Conservation (phyloP, 2,888 invertebrate genomes). For the Diadegma fenestrale region DNA sequence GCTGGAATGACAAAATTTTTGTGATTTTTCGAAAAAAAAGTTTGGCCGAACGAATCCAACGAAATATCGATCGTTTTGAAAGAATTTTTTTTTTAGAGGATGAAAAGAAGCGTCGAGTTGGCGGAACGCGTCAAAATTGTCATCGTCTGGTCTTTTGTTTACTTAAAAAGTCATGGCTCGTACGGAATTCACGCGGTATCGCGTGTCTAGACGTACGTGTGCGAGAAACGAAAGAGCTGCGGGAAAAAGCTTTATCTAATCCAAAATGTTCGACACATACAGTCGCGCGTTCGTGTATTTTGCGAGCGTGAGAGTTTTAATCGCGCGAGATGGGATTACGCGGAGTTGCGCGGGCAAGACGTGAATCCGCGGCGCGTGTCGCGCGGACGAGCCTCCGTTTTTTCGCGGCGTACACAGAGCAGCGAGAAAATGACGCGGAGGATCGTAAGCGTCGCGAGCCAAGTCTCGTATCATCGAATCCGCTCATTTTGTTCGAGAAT, state of each 20-base stretch:
- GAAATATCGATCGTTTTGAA: too few species aligned
- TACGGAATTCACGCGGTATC: neutral
- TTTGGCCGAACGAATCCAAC: too few species aligned
- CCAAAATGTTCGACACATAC: neutral
- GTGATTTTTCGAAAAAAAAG: too few species aligned
- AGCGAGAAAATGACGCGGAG: neutral
- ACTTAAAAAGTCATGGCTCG: neutral
- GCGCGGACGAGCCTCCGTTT: conserved; percentile 23
- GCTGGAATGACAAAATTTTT: too few species aligned
- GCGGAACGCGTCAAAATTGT: neutral
- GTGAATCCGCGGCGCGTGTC: neutral
- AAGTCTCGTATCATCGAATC: neutral
- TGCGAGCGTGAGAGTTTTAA: neutral
- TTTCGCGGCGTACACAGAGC: neutral
- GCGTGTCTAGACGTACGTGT: conserved; percentile 3
- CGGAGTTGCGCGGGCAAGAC: too few species aligned
- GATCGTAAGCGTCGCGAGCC: neutral
- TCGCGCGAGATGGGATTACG: neutral
- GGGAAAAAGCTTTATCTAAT: neutral
- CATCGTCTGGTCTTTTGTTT: conserved; percentile 12
- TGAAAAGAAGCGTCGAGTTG: neutral
- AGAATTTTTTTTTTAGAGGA: too few species aligned
- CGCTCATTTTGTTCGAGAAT: neutral
- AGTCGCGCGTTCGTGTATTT: neutral
- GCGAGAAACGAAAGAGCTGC: neutral